Percentiles rank a stretch among this genome's conserved stretches.
phyloP scores from a whole-genome alignment of 2,113 vertebrate species.

The Pterocles gutturalis region DNA sequence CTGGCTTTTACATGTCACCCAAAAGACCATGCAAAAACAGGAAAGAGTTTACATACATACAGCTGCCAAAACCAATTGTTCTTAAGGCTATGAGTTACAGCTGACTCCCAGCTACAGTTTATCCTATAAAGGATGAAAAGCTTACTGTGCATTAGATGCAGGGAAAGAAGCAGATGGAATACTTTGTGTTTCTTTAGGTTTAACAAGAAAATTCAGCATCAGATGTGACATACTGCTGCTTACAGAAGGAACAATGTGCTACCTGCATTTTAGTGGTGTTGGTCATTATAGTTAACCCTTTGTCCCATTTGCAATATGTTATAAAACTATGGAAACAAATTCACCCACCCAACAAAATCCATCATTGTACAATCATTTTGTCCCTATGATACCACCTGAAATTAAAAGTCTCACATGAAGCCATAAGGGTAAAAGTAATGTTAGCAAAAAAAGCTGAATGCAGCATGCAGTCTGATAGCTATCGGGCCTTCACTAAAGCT shows the following conservation, averaged over 20 bases:
- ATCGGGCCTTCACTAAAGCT: background rate
- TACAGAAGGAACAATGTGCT: background rate
- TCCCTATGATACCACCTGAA: background rate
- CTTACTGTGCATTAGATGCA: background rate
- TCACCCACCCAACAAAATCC: background rate
- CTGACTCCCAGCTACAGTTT: background rate
- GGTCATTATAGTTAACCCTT: background rate
- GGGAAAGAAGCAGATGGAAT: background rate
- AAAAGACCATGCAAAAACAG: background rate
- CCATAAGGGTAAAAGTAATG: background rate
- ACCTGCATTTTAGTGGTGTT: background rate
- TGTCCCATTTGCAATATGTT: background rate
- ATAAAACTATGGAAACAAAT: background rate
- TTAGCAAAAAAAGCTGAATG: background rate
- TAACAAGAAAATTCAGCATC: background rate
- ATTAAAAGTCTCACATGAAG: background rate
- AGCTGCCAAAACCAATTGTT: background rate
- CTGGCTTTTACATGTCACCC: background rate
- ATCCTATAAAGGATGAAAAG: background rate
- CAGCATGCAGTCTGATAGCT: background rate
- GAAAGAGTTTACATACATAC: rapidly evolving
- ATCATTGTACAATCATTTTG: background rate
- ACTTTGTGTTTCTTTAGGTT: background rate
- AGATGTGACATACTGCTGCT: background rate
- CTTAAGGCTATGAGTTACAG: background rate